Conservation (phyloP, 1,140 invertebrate species). For the Melitaea cinxia region DNA sequence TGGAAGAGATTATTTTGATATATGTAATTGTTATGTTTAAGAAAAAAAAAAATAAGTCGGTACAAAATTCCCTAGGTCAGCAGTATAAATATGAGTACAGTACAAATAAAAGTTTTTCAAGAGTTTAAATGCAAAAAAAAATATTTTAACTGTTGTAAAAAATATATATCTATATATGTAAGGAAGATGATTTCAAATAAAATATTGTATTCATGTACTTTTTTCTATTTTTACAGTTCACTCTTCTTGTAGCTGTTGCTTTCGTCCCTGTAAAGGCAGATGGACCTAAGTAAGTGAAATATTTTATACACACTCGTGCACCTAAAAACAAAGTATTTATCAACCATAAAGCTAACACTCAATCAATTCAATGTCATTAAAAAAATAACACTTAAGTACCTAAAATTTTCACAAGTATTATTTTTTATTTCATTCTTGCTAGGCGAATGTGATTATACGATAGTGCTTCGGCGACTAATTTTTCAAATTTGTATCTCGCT, state of each 20-base stretch:
- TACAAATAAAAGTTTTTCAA: too few species aligned
- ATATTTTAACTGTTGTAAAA: too few species aligned
- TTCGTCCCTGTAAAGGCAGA: constrained; percentile 62
- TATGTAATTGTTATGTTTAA: too few species aligned
- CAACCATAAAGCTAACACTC: background rate
- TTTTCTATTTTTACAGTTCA: constrained; percentile 63
- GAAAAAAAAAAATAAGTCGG: too few species aligned
- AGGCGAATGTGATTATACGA: constrained; percentile 44
- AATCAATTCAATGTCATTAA: too few species aligned
- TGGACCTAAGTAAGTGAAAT: constrained; percentile 71
- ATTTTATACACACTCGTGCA: constrained; percentile 1
- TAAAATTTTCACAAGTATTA: background rate
- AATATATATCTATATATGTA: too few species aligned
- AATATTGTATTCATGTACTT: background rate
- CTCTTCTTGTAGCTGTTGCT: constrained; percentile 73
- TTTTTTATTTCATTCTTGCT: constrained; percentile 17
- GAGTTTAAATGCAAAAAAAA: too few species aligned
- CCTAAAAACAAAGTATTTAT: background rate
- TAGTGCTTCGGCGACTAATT: constrained; percentile 45
- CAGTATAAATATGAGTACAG: too few species aligned
- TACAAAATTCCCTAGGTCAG: too few species aligned
- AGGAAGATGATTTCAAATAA: background rate
- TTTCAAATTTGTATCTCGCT: constrained; percentile 33
- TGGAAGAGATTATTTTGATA: too few species aligned
- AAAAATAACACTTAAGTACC: too few species aligned